A percentile compares a stretch with the other conserved stretches of the same genome.
phyloP scores from a whole-genome alignment of 2,888 invertebrate genomes.

The Watsonalla binaria region DNA sequence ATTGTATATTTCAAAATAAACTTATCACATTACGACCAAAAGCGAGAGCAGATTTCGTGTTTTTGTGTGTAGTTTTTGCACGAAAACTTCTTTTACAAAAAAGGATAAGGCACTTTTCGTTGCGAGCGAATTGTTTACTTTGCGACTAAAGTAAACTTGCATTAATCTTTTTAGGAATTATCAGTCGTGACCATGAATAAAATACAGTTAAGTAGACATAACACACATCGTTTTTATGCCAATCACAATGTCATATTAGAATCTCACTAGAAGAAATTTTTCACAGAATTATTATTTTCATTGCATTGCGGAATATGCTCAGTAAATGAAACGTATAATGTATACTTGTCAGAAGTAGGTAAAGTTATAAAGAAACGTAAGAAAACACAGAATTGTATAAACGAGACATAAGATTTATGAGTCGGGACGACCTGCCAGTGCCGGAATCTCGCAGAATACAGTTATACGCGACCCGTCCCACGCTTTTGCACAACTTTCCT shows the following conservation, averaged over 20 bases:
- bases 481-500: conserved; percentile 72
- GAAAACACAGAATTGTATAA: conserved; percentile 15
- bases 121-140: conserved; percentile 61
- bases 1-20: conserved; percentile 69
- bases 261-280: too few relatives aligned
- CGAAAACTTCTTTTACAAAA: conserved; percentile 54
- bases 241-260: too few relatives aligned
- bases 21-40: conserved; percentile 63
- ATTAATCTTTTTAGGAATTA: conserved; percentile 33
- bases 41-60: conserved; percentile 49
- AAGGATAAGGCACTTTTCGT: conserved; percentile 41
- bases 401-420: conserved; percentile 43
- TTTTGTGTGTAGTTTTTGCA: conserved; percentile 66
- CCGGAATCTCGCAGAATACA: conserved; percentile 53
- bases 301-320: too few relatives aligned
- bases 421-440: conserved; percentile 32
- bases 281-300: too few relatives aligned
- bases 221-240: neutral
- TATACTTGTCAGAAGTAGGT: neutral
- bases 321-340: too few relatives aligned
- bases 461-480: conserved; percentile 70
- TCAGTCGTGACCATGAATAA: conserved; percentile 37
- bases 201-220: conserved; percentile 1
- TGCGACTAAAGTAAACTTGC: conserved; percentile 57
- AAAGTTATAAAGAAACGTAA: conserved; percentile 5